A percentile compares a stretch with the other conserved stretches of the same genome.
These are phyloP conservation scores for Gnathonemus echidnorhynchus DNA, from an alignment of 2,113 vertebrate genomes.

Conservation along the genomic window DNA sequence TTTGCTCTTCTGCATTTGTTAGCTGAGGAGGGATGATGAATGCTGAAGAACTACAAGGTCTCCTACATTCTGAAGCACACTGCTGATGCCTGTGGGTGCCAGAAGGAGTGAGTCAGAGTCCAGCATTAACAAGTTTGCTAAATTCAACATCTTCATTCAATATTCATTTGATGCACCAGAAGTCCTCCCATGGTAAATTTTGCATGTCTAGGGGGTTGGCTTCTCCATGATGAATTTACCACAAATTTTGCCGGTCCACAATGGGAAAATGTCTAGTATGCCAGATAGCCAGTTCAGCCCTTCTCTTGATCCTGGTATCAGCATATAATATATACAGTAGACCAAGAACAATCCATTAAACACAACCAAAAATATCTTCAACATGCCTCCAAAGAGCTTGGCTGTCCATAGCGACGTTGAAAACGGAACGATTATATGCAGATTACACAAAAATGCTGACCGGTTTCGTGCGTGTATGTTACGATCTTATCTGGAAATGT, in stretches of 20 bases:
- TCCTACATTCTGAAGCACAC: background rate
- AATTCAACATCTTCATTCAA: background rate
- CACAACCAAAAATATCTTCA: background rate
- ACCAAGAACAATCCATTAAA: background rate
- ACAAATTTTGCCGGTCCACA: background rate
- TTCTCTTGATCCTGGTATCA: background rate
- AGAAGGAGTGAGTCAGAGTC: background rate
- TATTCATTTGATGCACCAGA: background rate
- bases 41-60: background rate
- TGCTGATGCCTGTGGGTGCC: background rate
- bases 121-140: background rate
- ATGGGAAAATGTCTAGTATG: background rate
- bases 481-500: background rate
- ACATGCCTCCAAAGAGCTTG: background rate
- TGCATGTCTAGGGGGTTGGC: background rate
- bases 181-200: background rate
- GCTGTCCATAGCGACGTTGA: background rate
- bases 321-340: background rate
- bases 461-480: background rate
- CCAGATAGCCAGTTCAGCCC: background rate
- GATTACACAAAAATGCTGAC: background rate
- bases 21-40: conserved; percentile 10
- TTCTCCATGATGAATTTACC: background rate
- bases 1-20: conserved; percentile 8
- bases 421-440: background rate